Conservation (phyloP, 2,113 vertebrate species). For the Neomonachus schauinslandi region DNA sequence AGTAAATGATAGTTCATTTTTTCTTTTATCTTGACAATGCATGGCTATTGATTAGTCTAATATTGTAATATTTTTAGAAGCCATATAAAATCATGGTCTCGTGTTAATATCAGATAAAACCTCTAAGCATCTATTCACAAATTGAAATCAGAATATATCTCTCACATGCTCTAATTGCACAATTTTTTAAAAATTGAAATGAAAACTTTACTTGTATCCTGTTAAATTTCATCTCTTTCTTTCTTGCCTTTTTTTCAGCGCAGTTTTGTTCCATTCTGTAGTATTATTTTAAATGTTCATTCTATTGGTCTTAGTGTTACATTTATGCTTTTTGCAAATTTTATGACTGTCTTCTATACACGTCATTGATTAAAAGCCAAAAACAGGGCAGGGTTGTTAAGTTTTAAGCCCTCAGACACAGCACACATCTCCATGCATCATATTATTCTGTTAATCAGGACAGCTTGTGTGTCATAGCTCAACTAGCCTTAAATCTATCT, state of each 20-base stretch:
- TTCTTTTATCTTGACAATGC: background rate
- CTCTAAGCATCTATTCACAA: background rate
- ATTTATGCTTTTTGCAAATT: background rate
- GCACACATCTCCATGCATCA: background rate
- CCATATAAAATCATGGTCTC: background rate
- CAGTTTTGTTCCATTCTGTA: background rate
- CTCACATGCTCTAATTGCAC: background rate
- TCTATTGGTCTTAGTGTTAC: background rate
- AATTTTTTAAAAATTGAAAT: background rate
- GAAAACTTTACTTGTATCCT: background rate
- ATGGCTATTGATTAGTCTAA: background rate
- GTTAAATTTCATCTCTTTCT: background rate
- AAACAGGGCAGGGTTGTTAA: background rate
- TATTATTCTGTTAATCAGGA: background rate
- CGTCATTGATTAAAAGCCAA: background rate
- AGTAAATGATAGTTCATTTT: background rate
- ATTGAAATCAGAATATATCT: background rate
- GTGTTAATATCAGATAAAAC: background rate
- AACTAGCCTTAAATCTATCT: background rate
- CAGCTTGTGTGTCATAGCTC: background rate
- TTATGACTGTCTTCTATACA: background rate
- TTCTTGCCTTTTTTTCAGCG: background rate
- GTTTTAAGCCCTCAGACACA: background rate
- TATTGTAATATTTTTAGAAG: conserved; percentile 26
- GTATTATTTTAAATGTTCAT: conserved; percentile 1